Evolutionary conservation across 2,113 vertebrate genomes (phyloP), one percentile per base, ranked within the genome.

Genomic region (Tenebrosternarchus preto): DNA sequence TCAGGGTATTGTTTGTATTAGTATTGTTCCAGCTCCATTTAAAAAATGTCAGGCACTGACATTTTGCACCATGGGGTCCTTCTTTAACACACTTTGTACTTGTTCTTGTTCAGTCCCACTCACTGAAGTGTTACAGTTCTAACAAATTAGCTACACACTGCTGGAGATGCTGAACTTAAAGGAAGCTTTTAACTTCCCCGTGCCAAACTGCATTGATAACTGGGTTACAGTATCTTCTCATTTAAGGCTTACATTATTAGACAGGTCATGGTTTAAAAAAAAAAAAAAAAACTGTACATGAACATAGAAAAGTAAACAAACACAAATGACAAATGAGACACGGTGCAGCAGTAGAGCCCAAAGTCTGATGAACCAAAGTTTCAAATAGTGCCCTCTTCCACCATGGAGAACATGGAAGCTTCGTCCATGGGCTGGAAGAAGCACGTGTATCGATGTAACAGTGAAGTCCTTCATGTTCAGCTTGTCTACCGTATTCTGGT

Each of bases 401-500:
- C n/a, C 29, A 16, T 7, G 19, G 8, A 55, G 61, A 39, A 22
- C 8, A 39, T 8, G 20, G n/a, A 39, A 68, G 64, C 64, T n/a
- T n/a, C 3, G 64, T 39, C 33, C 1, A 29, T 25, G 22, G 68
- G 25, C n/a, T 19, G 11, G 50, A 70, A 29, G 27, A 19, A 57
- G 25, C 50, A 39, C 0, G 17, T 7, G 25, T 20, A 16, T 60
- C 27, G 69, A 5, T 33, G 33, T 31, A 19, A 33, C 19, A 29
- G 55, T 33, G 12, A 25, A 4, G 29, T 74, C 61, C 5, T 31
- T 56, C 73, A 7, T 12, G 31, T 53, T 9, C 53, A 11, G 29
- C 57, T 19, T 33, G 70, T 76, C 88, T 84, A 92, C 43, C 90
- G 89, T 83, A 92, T 92, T 85, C 89, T 88, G 75, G 89, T 92